phyloP scores from a whole-genome alignment of 2,113 vertebrate species.

The Ivindomyrus marchei region DNA sequence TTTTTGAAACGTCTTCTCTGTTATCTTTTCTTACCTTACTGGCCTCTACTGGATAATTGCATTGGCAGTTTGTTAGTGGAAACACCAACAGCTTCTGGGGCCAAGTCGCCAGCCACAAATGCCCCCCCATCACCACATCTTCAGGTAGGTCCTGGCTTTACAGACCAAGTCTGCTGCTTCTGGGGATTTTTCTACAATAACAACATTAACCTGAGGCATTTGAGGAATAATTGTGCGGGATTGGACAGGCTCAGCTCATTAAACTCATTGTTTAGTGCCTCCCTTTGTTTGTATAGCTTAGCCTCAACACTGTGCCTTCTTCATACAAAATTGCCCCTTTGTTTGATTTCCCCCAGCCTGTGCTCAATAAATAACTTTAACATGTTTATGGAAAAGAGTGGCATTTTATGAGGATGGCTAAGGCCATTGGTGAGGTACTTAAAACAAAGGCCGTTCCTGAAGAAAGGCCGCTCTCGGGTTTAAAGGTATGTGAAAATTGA shows the following conservation, averaged over 20 bases:
- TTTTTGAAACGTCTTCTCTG: not conserved
- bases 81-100: not conserved
- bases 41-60: not conserved
- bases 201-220: not conserved
- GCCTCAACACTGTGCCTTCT: conserved; percentile 47
- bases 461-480: conserved; percentile 47
- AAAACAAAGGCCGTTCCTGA: conserved; percentile 32
- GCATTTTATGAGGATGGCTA: conserved; percentile 54
- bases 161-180: not conserved
- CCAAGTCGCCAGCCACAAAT: not conserved
- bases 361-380: conserved; percentile 81
- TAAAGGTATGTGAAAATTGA: conserved; percentile 55
- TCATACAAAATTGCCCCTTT: conserved; percentile 71
- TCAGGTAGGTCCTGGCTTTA: conserved; percentile 3
- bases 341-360: conserved; percentile 65
- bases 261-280: conserved; percentile 37
- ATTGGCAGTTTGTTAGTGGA: not conserved
- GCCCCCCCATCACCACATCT: not conserved
- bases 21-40: not conserved
- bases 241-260: not conserved
- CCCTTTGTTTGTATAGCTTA: conserved; percentile 59
- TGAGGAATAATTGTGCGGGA: not conserved
- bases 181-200: not conserved
- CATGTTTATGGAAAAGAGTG: conserved; percentile 85
- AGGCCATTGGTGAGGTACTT: conserved; percentile 50